These are phyloP conservation scores for Poeciliopsis paucimaculata DNA, from an alignment of 2,797 vertebrate species.

Conservation along the genomic window DNA sequence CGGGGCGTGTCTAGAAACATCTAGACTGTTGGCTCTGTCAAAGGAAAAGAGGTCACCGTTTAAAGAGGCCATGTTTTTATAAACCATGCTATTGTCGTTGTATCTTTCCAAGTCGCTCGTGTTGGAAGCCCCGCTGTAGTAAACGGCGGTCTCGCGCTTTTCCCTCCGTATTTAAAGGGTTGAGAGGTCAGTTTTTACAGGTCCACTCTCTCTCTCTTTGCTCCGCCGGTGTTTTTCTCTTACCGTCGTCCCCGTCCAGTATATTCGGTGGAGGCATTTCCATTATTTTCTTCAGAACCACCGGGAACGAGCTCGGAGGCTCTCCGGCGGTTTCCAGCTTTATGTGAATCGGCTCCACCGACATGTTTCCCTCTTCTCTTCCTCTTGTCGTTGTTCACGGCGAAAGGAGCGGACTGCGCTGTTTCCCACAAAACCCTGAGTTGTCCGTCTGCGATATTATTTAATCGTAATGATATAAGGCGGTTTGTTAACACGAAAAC, in stretches of 20 bases:
- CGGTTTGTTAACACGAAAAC: not conserved
- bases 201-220: not conserved
- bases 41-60: not conserved
- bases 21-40: not conserved
- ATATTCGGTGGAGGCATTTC: constrained; percentile 88
- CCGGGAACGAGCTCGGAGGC: constrained; percentile 79
- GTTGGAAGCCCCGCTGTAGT: no score
- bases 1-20: constrained; percentile 21
- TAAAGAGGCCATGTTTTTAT: not conserved
- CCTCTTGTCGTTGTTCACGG: constrained; percentile 1
- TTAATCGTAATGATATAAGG: not conserved
- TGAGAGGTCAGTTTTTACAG: not conserved
- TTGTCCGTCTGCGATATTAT: not conserved
- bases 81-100: not conserved
- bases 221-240: constrained; percentile 40
- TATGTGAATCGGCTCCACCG: constrained; percentile 51
- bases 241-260: constrained; percentile 86
- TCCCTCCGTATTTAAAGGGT: not conserved
- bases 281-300: constrained; percentile 92
- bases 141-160: not conserved
- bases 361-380: constrained; percentile 58
- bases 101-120: not conserved
- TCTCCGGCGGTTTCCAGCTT: constrained; percentile 44
- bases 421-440: not conserved
- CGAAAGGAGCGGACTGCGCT: not conserved